These are phyloP conservation scores for Scophthalmus maximus DNA, from an alignment of 2,113 vertebrate species.

Conservation along the genomic window DNA sequence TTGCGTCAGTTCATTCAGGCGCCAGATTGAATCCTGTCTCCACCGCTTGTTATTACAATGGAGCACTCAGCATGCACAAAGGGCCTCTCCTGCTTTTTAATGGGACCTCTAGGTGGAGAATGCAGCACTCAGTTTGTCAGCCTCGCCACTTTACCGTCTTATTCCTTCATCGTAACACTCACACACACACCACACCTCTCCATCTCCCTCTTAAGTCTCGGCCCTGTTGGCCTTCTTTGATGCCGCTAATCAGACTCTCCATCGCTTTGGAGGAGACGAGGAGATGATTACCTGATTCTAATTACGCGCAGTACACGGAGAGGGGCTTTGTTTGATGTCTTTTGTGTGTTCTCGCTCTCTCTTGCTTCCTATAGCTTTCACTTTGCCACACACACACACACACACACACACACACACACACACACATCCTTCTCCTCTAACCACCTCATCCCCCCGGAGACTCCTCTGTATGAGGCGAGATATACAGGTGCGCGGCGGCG, in stretches of 20 bases:
- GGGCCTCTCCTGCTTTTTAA: conserved; percentile 69
- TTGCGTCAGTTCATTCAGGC: conserved; percentile 53
- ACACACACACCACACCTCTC: conserved; percentile 10
- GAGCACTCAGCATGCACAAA: conserved; percentile 75
- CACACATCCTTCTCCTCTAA: neutral
- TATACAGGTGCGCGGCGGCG: conserved; percentile 37
- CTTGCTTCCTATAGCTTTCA: conserved; percentile 11
- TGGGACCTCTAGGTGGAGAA: conserved; percentile 65
- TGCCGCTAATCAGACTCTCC: conserved; percentile 61
- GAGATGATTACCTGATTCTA: conserved; percentile 61
- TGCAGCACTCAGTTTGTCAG: conserved; percentile 51
- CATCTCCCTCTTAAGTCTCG: conserved; percentile 35
- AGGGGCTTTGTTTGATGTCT: conserved; percentile 63
- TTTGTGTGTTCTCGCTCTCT: conserved; percentile 23
- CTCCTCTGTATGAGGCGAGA: conserved; percentile 47
- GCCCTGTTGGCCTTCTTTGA: conserved; percentile 55
- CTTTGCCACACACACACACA: neutral
- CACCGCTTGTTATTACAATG: conserved; percentile 72
- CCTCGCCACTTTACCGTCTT: conserved; percentile 56
- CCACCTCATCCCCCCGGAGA: conserved; percentile 26
- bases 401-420: neutral
- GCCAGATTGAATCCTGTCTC: conserved; percentile 64
- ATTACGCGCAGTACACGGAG: conserved; percentile 32
- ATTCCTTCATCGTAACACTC: conserved; percentile 53
- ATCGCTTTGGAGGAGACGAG: conserved; percentile 30